These are phyloP conservation scores for Alligator sinensis DNA, from an alignment of 2,113 vertebrate genomes.

Conservation along the genomic window DNA sequence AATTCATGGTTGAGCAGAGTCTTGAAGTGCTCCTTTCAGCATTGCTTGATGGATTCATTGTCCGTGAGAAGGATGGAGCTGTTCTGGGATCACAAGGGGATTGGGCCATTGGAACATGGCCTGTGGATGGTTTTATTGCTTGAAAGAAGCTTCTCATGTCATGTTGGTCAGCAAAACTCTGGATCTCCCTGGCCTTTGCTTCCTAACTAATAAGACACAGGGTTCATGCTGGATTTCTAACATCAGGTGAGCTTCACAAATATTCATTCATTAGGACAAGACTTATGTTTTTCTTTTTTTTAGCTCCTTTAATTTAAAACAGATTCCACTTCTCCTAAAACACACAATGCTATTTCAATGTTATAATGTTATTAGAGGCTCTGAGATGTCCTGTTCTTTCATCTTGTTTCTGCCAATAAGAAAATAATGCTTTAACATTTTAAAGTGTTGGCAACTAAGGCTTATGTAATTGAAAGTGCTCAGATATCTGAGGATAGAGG, in stretches of 20 bases:
- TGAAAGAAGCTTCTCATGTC: no score
- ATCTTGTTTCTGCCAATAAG: neutral
- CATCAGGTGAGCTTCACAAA: neutral
- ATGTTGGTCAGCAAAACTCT: no score
- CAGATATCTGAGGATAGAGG: accelerated
- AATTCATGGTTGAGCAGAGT: no score
- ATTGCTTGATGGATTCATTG: no score
- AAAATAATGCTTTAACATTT: neutral
- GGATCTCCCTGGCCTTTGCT: no score
- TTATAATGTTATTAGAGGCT: neutral
- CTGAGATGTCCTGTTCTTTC: neutral
- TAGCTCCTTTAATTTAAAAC: neutral
- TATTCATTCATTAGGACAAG: neutral
- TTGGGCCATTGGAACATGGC: no score
- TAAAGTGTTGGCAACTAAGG: neutral
- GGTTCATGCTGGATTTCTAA: accelerated
- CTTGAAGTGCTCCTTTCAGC: no score
- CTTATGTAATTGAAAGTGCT: neutral
- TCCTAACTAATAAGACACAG: neutral
- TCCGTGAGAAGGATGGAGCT: no score
- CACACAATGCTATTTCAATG: neutral
- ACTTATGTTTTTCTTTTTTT: neutral
- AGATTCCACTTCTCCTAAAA: neutral
- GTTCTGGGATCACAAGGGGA: no score
- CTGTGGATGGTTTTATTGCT: no score